Evolutionary conservation across 2,113 vertebrate genomes (phyloP).

Genomic region (Paradoxurus hermaphroditus): DNA sequence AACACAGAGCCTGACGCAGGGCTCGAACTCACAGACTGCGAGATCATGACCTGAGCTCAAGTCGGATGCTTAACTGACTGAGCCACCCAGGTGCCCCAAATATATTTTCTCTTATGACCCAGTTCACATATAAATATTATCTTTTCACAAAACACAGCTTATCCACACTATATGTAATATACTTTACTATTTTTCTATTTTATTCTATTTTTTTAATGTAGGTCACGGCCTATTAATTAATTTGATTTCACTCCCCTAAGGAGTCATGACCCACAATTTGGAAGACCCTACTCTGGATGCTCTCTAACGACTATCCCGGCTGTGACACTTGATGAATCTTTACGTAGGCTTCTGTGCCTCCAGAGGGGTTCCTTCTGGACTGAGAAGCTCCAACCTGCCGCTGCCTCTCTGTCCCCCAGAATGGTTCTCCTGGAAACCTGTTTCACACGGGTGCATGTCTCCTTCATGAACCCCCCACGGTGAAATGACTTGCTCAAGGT

Average conservation of each 20-base stretch:
- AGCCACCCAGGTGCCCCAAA: not conserved
- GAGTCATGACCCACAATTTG: constrained; percentile 39
- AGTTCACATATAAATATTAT: constrained; percentile 2
- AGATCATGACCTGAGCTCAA: no score
- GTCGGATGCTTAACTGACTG: no score
- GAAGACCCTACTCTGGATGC: not conserved
- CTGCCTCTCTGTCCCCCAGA: not conserved
- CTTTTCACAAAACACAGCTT: constrained; percentile 40
- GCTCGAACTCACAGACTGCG: no score
- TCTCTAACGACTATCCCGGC: constrained; percentile 36
- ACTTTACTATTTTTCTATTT: not conserved
- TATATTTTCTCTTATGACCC: not conserved
- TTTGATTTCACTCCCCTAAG: constrained; percentile 19
- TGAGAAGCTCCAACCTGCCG: not conserved
- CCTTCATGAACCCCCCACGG: not conserved
- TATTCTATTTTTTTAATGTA: not conserved
- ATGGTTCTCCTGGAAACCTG: not conserved
- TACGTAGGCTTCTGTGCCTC: not conserved
- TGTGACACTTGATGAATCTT: not conserved
- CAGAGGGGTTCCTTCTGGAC: not conserved
- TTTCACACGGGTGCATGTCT: not conserved
- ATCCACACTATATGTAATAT: not conserved
- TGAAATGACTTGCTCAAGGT: not conserved
- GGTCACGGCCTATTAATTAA: constrained; percentile 50
- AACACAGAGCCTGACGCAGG: no score